Evolutionary conservation across 2,888 invertebrate genomes (phyloP).

Genomic region (Nemotelus nigrinus): DNA sequence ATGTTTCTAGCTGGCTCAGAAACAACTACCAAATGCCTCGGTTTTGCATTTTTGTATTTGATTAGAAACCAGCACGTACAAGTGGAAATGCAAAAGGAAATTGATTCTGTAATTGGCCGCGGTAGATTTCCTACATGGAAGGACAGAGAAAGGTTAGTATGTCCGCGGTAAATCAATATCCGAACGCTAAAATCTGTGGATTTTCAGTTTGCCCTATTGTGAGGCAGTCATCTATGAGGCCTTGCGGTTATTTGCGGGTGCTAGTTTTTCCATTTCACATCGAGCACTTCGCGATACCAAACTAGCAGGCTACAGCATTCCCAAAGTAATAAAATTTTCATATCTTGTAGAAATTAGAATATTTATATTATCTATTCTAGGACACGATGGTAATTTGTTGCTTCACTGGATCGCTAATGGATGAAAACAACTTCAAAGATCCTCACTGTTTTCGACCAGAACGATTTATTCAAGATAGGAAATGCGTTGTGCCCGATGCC

Average conservation of each 20-base stretch:
- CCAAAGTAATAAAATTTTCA: slow-evolving; percentile 70
- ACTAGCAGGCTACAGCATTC: slow-evolving; percentile 77
- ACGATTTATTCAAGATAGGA: slow-evolving; percentile 73
- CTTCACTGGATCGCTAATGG: slow-evolving; percentile 77
- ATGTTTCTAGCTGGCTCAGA: slow-evolving; percentile 90
- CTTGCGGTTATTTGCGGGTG: slow-evolving; percentile 81
- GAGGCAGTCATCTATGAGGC: slow-evolving; percentile 82
- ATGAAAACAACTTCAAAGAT: slow-evolving; percentile 73
- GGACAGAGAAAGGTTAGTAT: slow-evolving; percentile 74
- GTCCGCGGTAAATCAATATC: background rate
- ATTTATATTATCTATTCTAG: slow-evolving; percentile 61
- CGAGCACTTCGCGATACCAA: slow-evolving; percentile 78
- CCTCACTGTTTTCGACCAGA: slow-evolving; percentile 80
- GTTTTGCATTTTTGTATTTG: slow-evolving; percentile 80
- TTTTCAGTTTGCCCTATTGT: slow-evolving; percentile 78
- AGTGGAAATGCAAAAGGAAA: slow-evolving; percentile 79
- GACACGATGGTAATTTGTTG: slow-evolving; percentile 84
- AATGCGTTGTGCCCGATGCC: slow-evolving; percentile 72
- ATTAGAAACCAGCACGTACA: slow-evolving; percentile 78
- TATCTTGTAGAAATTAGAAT: background rate
- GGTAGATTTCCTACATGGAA: slow-evolving; percentile 74
- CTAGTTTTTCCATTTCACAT: slow-evolving; percentile 83
- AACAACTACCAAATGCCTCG: slow-evolving; percentile 82
- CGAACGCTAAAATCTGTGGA: background rate
- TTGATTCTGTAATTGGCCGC: slow-evolving; percentile 77